Percentiles rank a stretch among this genome's conserved stretches.
Conservation (phyloP, 2,888 invertebrate species). For the Cheilosia variabilis region DNA sequence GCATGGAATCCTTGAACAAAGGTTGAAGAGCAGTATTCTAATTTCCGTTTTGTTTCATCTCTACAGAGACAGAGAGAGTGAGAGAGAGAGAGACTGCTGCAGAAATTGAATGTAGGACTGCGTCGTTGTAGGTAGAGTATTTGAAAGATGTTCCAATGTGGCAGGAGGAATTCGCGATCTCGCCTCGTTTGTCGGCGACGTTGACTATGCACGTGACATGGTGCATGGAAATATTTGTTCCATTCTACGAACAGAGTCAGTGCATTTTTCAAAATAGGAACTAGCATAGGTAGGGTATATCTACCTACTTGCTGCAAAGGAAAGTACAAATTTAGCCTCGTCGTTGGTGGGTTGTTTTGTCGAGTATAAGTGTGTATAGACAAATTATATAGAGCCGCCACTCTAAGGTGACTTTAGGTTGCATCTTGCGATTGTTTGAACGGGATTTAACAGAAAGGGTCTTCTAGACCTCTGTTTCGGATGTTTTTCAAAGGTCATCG, state of each 20-base stretch:
- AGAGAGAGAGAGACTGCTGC: background rate
- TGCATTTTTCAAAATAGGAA: slow-evolving; percentile 10
- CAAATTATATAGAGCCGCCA: no score
- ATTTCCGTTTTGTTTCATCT: slow-evolving; percentile 61
- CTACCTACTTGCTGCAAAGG: background rate
- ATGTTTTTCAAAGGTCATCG: no score
- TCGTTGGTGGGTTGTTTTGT: no score
- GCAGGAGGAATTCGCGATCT: slow-evolving; percentile 67
- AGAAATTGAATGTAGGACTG: slow-evolving; percentile 24
- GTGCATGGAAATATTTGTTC: slow-evolving; percentile 46
- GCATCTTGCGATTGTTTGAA: no score
- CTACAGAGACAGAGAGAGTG: background rate
- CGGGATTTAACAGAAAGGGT: no score
- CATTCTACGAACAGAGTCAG: background rate
- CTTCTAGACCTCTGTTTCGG: no score
- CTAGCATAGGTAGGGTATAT: background rate
- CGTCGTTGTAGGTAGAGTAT: slow-evolving; percentile 72
- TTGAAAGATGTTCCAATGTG: slow-evolving; percentile 72
- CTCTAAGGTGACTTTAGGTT: no score
- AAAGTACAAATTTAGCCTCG: background rate
- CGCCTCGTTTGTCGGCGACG: slow-evolving; percentile 66
- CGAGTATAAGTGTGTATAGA: no score
- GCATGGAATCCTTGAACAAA: slow-evolving; percentile 65
- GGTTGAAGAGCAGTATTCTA: slow-evolving; percentile 63
- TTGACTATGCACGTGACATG: slow-evolving; percentile 57